Base-by-base conservation (phyloP, 2,888 invertebrate species). In the Dicyrtoma fusca region DNA sequence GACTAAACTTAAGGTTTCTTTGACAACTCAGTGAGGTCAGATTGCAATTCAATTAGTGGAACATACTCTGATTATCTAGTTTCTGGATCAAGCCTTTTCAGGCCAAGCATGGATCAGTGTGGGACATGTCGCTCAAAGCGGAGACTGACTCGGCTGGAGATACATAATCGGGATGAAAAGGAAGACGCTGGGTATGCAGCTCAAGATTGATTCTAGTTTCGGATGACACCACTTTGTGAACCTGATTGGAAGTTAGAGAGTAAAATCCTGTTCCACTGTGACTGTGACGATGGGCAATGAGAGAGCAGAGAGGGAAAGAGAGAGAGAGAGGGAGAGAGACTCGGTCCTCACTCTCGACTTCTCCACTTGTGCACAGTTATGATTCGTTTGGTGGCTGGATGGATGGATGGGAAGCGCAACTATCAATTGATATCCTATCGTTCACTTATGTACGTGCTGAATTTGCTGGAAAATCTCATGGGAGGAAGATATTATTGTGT, bases 161-260 rank as follows among this genome's bases (percentile, higher is more conserved):
- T 21, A 53, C 53, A 53, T 21, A 21, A 53, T 53, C 19, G 1
- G 21, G 53, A 53, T 53, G 19, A 26, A 57, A 57, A 42, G 61
- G 17, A 61, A 61, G 34, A 34, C 34, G 34, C 42, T 61, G 14
- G 26, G n/a, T n/a, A n/a, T n/a, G n/a, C n/a, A n/a, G n/a, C 17
- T 42, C 34, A 25, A 23, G 23, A 23, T 21, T 53, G 53, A 19
- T 21, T 53, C 21, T 17, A 10, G 2, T 34, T 5, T 34, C 34
- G 8, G 34, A 64, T 64, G 51, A 64, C 26, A 51, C 64, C 64
- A 64, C 64, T 64, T 64, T 49, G 49, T 49, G 64, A 64, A 51
- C 17, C 64, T 64, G 64, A 49, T 49, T 45, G 63, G 14, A 63
- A 19, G 25, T 45, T 63, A 47, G 23, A 19, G 45, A 44, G 8